Conservation (phyloP, 2,113 vertebrate species). For the Vicugna pacos region DNA sequence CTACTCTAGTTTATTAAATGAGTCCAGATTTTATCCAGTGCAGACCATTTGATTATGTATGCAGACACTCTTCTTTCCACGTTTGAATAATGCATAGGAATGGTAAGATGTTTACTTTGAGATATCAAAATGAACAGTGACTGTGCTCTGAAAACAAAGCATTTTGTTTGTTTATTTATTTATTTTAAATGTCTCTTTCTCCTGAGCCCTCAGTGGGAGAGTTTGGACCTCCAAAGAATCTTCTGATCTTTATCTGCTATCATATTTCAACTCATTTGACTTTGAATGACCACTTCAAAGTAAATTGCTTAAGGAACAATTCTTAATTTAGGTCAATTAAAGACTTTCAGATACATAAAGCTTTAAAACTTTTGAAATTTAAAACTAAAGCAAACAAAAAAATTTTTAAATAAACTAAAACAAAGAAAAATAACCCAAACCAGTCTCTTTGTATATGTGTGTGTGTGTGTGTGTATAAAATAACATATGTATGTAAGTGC, state of each 20-base stretch:
- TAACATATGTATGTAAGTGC: too few species aligned
- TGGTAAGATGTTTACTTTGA: constrained; percentile 82
- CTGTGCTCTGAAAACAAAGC: constrained; percentile 83
- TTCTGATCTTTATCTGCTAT: constrained; percentile 76
- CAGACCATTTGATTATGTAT: constrained; percentile 80
- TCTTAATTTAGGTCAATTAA: background rate
- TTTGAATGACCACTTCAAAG: constrained; percentile 39
- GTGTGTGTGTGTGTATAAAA: too few species aligned
- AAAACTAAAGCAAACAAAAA: background rate
- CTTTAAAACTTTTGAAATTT: background rate
- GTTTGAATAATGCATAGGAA: constrained; percentile 84
- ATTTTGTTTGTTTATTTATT: constrained; percentile 73
- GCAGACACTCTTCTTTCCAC: constrained; percentile 75
- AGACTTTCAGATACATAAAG: background rate
- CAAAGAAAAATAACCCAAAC: background rate
- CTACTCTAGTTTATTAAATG: constrained; percentile 57
- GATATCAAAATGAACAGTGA: constrained; percentile 80
- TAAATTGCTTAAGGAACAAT: background rate
- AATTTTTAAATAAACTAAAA: background rate
- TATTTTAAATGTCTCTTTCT: constrained; percentile 78
- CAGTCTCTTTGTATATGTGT: background rate
- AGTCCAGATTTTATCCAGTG: constrained; percentile 63
- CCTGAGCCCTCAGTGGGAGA: constrained; percentile 66
- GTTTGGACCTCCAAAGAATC: constrained; percentile 65
- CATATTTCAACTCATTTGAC: constrained; percentile 75